Evolutionary conservation across 92 coral and sea anemone genomes (phyloP), one percentile per base, ranked within the genome.

Genomic region (Parazoanthus darwini): DNA sequence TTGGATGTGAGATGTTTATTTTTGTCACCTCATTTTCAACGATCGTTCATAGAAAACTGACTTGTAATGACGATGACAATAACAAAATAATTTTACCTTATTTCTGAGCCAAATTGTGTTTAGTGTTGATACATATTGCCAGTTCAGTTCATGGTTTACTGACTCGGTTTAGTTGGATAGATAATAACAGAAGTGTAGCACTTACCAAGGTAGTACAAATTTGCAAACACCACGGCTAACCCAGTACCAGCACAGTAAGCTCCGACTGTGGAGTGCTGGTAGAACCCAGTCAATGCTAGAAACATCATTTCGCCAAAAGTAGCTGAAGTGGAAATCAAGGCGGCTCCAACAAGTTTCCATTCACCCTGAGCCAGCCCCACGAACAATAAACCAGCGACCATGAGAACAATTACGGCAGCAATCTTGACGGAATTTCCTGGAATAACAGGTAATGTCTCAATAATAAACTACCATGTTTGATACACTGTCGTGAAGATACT

Each of bases 171-270:
- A 13, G 58, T 51, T 51, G 16, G 7, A 51, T 50, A 50, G 14
- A 7, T 51, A 51, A 10, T n/a, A 23, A 7, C 13, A 68, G 74
- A 68, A 10, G 33, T 9, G 26, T 29, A 68, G 11, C 33, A 68
- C 74, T 68, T n/a, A 68, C 74, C 74, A 68, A 68, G 35, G 33
- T 68, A 68, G 35, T 68, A 68, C 26, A 68, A 23, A 68, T 68
- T 68, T 23, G 74, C 74, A 0, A 68, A 9, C 35, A 68, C 35
- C 35, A 29, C 74, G 35, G 74, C 74, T 5, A 68, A 9, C 74
- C 74, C 74, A 23, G 74, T 68, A 29, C 79, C 79, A 37, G 79
- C 79, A 74, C 43, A 33, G 79, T 74, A 74, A 74, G 79, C 79
- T 15, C 79, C 44, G 8, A 74, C 79, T 33, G 79, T 36, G 16